phyloP scores from a whole-genome alignment of 2,888 invertebrate species.

The Auanema freiburgensis region DNA sequence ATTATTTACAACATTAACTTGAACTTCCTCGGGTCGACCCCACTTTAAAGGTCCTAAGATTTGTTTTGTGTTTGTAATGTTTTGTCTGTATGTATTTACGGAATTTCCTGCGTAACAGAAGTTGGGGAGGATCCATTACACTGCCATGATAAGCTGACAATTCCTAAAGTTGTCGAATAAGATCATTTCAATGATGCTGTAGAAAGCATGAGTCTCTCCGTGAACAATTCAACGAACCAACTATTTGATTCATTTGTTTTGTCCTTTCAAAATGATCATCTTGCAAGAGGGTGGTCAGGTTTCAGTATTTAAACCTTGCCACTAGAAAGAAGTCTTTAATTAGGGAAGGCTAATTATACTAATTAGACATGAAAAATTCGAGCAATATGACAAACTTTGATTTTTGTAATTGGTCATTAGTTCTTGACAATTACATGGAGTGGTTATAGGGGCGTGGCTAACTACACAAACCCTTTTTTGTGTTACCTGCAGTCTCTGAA shows the following conservation, averaged over 20 bases:
- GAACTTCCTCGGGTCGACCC: slow-evolving; percentile 41
- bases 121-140: slow-evolving; percentile 52
- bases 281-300: no score
- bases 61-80: neutral
- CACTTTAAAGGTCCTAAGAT: slow-evolving; percentile 41
- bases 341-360: no score
- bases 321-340: no score
- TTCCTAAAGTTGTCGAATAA: slow-evolving; percentile 34
- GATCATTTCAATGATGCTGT: slow-evolving; percentile 17
- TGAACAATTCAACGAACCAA: slow-evolving; percentile 5
- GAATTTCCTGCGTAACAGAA: slow-evolving; percentile 56
- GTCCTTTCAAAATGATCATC: no score
- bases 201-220: neutral
- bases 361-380: no score
- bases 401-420: no score
- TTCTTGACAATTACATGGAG: no score
- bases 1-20: slow-evolving; percentile 31
- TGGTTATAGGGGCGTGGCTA: no score
- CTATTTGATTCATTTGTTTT: no score
- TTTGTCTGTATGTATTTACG: slow-evolving; percentile 41
- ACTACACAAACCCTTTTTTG: neutral
- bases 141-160: slow-evolving; percentile 42
- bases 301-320: no score
- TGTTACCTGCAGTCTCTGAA: slow-evolving; percentile 23
- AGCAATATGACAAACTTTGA: no score